Base-by-base conservation (phyloP, 2,888 invertebrate genomes). In the Eubasilissa splendida region DNA sequence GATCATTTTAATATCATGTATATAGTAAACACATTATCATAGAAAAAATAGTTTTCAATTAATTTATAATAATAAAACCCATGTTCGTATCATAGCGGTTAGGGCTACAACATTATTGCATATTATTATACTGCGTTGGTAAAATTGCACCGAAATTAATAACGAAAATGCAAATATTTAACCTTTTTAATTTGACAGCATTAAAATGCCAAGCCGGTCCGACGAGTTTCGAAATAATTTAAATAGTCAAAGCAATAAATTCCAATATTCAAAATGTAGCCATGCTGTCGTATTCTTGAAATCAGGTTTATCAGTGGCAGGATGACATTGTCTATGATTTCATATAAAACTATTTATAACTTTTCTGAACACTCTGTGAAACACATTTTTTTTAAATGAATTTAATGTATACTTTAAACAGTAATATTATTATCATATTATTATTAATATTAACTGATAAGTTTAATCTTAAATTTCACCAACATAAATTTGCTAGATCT, bases 201-300 rank as follows among this genome's bases (percentile, higher is more conserved):
- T 31, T 33, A 31, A 63, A 33, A 63, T 7, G 31, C 12, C 33
- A 11, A 63, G 12, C 63, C 4, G 63, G 33, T 63, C 31, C 10
- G 33, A 12, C 33, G 63, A 33, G 63, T 10, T 63, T 63, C 31
- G 63, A 33, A 63, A 63, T 63, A 63, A 12, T 63, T 63, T 63
- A 4, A 11, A 63, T 22, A 11, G 33, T 33, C 33, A 63, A 63
- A 33, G 63, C 63, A 33, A 63, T 63, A 42, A 42, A 42, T 42
- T 42, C 7, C 42, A 42, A 42, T 4, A 42, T 5, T 42, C 63
- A 63, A 63, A 9, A 33, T 63, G 33, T 12, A 63, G 31, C 63
- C 31, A 31, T 12, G 42, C 42, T 31, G 63, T 11, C 31, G 2
- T 63, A n/a, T 63, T 63, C 12, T 12, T 12, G 63, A 63, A 63